Evolutionary conservation across 2,888 invertebrate genomes (phyloP), one percentile per base, ranked within the genome.

Genomic region (Tortricodes alternella): DNA sequence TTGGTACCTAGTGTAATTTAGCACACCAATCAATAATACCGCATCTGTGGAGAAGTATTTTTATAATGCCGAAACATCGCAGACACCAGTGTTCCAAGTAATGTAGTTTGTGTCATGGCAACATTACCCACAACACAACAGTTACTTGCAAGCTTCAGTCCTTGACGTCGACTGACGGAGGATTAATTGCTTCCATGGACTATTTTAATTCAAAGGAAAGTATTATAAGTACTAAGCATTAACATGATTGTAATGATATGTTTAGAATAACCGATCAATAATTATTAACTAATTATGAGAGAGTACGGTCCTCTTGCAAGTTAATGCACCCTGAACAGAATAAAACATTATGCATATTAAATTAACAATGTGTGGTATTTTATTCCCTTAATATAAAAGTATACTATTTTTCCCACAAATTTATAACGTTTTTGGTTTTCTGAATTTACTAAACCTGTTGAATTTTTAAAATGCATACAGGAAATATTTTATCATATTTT

Each of bases 101-200:
- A 21, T 4, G 21, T 21, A 3, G 5, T 21, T 21, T 4, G 4
- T 8, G 23, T 43, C 50, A 56, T 50, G 56, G 50, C 29, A 44
- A 50, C 56, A 21, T 16, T 23, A 21, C 3, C 15, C 21, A 46
- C 46, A 46, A 46, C 34, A 46, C 3, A 23, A 9, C 18, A 3
- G 4, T 19, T 16, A n/a, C n/a, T n/a, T 15, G 7, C 19, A 21
- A 13, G 21, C 21, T 21, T 32, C 46, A 46, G 21, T 44, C 6
- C 3, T 19, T 8, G 32, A 46, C 32, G 7, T 34, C 21, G 34
- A 46, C 15, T 13, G 46, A 46, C 46, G 34, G 32, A 4, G 21
- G 49, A 56, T 56, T 50, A 56, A 56, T 49, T 29, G 56, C 27
- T 49, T 29, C n/a, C 2, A 21, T 13, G 8, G 11, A 29, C 13